phyloP scores from a whole-genome alignment of 2,888 invertebrate species.

The Agapostemon virescens region DNA sequence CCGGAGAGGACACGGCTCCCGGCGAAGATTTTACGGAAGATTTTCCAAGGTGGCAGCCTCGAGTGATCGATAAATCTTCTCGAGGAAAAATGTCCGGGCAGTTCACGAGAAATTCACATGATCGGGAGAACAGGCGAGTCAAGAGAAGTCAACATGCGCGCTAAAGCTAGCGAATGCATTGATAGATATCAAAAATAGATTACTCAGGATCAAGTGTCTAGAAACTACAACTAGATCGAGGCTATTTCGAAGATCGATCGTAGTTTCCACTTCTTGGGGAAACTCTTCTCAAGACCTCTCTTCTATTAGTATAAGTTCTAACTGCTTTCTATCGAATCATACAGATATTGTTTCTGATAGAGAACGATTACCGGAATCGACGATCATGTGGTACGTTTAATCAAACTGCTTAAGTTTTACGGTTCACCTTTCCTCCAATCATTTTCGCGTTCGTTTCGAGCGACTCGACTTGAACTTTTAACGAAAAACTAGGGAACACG shows the following conservation, averaged over 20 bases:
- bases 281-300: constrained; percentile 24
- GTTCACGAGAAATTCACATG: constrained; percentile 38
- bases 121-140: constrained; percentile 26
- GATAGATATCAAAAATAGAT: constrained; percentile 60
- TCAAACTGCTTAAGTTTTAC: neutral
- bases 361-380: neutral
- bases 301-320: constrained; percentile 30
- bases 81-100: neutral
- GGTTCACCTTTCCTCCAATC: neutral
- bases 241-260: constrained; percentile 51
- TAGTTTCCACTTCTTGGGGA: constrained; percentile 36
- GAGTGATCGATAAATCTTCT: constrained; percentile 32
- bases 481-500: neutral
- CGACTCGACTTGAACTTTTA: neutral
- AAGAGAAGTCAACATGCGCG: constrained; percentile 11
- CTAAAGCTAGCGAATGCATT: constrained; percentile 43
- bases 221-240: constrained; percentile 54
- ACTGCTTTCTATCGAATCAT: constrained; percentile 48
- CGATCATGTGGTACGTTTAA: neutral
- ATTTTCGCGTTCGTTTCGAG: neutral
- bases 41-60: neutral
- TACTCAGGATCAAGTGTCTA: constrained; percentile 50
- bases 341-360: constrained; percentile 47
- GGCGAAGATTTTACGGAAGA: neutral
- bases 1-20: neutral